Conservation (phyloP, 2,113 vertebrate genomes). For the Vidua chalybeata region DNA sequence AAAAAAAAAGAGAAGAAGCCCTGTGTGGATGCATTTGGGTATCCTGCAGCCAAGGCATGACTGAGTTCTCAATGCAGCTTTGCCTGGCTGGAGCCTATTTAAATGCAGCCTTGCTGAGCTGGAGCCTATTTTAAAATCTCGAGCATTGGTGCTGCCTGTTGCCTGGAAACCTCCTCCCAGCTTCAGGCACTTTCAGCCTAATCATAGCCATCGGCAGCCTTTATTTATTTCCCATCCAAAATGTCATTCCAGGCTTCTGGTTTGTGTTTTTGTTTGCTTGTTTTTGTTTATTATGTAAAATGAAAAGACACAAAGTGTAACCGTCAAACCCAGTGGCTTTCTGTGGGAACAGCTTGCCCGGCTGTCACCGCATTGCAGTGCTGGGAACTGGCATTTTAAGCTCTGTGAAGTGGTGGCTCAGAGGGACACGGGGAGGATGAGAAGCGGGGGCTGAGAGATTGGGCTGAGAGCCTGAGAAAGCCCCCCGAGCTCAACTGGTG, state of each 20-base stretch:
- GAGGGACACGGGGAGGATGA: not conserved
- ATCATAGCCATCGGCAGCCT: conserved; percentile 32
- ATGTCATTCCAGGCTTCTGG: conserved; percentile 11
- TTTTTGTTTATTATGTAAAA: not conserved
- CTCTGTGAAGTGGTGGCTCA: not conserved
- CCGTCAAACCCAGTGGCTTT: accelerated
- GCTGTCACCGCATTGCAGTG: not conserved
- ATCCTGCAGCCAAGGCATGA: not conserved
- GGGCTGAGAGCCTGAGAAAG: not conserved
- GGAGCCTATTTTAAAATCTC: not conserved
- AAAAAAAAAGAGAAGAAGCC: not conserved
- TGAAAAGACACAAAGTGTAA: not conserved
- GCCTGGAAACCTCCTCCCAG: conserved; percentile 40
- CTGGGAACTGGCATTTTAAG: not conserved
- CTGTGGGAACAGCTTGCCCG: not conserved
- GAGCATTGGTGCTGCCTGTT: conserved; percentile 14
- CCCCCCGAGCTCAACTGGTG: not conserved
- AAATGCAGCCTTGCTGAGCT: conserved; percentile 2
- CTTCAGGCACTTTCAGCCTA: conserved; percentile 1
- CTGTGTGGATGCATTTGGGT: not conserved
- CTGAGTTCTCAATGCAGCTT: conserved; percentile 15
- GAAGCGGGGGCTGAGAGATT: not conserved
- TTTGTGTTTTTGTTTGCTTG: conserved; percentile 32
- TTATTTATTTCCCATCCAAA: conserved; percentile 16
- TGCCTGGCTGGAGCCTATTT: conserved; percentile 1